Evolutionary conservation across 2,113 vertebrate species (phyloP).

Genomic region (Onychorhynchus coronatus): DNA sequence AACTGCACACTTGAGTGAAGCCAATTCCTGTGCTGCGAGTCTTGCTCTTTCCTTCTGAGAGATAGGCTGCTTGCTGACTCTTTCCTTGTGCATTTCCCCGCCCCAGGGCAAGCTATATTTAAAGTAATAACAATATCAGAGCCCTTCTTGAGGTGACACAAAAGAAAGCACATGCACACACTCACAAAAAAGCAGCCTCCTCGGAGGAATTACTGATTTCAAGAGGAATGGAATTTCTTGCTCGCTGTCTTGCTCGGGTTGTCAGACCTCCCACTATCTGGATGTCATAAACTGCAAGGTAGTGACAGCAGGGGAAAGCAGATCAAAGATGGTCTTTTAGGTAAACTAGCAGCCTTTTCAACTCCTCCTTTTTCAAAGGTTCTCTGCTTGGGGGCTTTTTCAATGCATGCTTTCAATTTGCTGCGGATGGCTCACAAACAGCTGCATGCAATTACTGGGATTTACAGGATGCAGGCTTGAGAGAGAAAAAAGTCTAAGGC

Average conservation of each 20-base stretch:
- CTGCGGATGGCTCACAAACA: not conserved
- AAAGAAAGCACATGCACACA: not conserved
- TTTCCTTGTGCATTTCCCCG: conserved; percentile 40
- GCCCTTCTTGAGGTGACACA: conserved; percentile 44
- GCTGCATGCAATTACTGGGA: not conserved
- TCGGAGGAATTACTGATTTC: conserved; percentile 39
- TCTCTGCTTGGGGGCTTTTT: conserved; percentile 3
- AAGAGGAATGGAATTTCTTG: conserved; percentile 59
- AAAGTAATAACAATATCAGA: conserved; percentile 39
- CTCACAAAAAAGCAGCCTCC: conserved; percentile 18
- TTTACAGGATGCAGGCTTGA: not conserved
- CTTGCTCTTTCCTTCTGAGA: conserved; percentile 51
- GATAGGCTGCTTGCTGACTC: conserved; percentile 40
- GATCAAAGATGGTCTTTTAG: not conserved
- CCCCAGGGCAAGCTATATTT: conserved; percentile 46
- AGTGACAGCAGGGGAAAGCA: conserved; percentile 54
- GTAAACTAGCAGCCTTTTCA: conserved; percentile 10
- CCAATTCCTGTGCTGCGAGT: conserved; percentile 24
- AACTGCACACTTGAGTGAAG: conserved; percentile 53
- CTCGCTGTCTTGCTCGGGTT: conserved; percentile 50
- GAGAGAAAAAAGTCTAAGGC: not conserved
- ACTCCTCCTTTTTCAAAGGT: not conserved
- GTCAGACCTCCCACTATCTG: conserved; percentile 70
- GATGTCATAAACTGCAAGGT: conserved; percentile 72
- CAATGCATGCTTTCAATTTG: not conserved